Evolutionary conservation across 1,140 invertebrate species (phyloP), one percentile per base, ranked within the genome.

Genomic region (Scaptomyza pallida): DNA sequence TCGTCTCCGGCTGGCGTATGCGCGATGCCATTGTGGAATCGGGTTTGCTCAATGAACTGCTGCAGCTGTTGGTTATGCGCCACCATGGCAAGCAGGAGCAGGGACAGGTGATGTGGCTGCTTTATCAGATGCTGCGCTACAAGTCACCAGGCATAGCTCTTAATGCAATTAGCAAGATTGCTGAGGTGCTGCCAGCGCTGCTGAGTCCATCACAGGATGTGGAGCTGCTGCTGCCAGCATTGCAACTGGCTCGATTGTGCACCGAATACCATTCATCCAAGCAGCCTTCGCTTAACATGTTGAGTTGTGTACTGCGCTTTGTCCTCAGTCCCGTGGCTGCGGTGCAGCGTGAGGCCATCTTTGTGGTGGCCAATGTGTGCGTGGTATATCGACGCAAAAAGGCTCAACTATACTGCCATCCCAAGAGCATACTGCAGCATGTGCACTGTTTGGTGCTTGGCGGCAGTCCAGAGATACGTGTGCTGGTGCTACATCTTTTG

Each of bases 251-350:
- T 0, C 74, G 74, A 0, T 63, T 76, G 0, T 35, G 74, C 43
- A 59, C 74, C 6, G 74, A 76, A 26, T 74, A 76, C 6, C 74
- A 74, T n/a, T 64, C 71, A 17, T 48, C 43, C 43, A 74, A 35
- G 43, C 48, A 15, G 59, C 56, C 2, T 60, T 59, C 59, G 9
- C 16, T 59, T 0, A 37, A 35, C 5, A 35, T 70, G 1, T 8
- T 76, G 8, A n/a, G 3, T 8, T 40, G 50, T 1, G 59, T 40
- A 0, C 10, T 56, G 0, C 64, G 57, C 6, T 74, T 74, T 5
- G 41, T 74, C 0, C 59, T 23, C 4, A 76, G 74, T 12, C 74
- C 74, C 0, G 19, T 74, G 5, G 16, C 45, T 3, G 41, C 70
- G 13, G 43, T 76, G 9, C 72, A 76, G 44, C 71, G 71, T 1